phyloP scores from a whole-genome alignment of 2,113 vertebrate species.

The Corythornis madagascariensis region DNA sequence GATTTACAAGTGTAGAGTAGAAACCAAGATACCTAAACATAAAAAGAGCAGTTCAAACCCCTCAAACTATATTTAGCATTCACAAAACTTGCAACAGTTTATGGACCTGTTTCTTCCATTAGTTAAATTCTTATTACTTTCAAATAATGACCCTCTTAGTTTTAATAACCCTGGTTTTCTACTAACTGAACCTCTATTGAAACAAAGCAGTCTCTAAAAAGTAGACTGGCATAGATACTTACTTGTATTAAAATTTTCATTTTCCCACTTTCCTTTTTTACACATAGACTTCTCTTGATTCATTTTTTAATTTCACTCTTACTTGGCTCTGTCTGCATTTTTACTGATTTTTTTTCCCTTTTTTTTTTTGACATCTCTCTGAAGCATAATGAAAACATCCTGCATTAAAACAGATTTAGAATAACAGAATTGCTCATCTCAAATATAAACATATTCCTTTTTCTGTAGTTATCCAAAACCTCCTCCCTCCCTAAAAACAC shows the following conservation, averaged over 20 bases:
- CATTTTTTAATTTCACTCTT: neutral
- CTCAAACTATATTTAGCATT: slow-evolving; percentile 1
- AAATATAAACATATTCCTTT: slow-evolving; percentile 18
- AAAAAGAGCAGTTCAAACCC: neutral
- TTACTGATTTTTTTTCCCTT: neutral
- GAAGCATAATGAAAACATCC: slow-evolving; percentile 9
- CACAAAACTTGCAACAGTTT: neutral
- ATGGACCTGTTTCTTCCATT: slow-evolving; percentile 35
- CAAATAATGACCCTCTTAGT: slow-evolving; percentile 21
- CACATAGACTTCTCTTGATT: slow-evolving; percentile 12
- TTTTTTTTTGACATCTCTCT: neutral
- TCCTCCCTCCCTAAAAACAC: neutral
- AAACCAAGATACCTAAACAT: neutral
- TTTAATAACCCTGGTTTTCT: slow-evolving; percentile 9
- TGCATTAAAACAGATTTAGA: slow-evolving; percentile 14
- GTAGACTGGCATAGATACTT: slow-evolving; percentile 5
- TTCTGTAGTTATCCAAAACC: neutral
- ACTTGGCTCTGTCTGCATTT: neutral
- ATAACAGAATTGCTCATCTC: neutral
- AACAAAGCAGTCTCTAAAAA: slow-evolving; percentile 1
- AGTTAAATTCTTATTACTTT: slow-evolving; percentile 20
- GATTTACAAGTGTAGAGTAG: neutral
- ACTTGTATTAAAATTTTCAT: slow-evolving; percentile 25
- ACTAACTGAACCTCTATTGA: neutral
- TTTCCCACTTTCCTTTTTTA: slow-evolving; percentile 6